phyloP scores from a whole-genome alignment of 2,113 vertebrate species.

The Silurus asotus region DNA sequence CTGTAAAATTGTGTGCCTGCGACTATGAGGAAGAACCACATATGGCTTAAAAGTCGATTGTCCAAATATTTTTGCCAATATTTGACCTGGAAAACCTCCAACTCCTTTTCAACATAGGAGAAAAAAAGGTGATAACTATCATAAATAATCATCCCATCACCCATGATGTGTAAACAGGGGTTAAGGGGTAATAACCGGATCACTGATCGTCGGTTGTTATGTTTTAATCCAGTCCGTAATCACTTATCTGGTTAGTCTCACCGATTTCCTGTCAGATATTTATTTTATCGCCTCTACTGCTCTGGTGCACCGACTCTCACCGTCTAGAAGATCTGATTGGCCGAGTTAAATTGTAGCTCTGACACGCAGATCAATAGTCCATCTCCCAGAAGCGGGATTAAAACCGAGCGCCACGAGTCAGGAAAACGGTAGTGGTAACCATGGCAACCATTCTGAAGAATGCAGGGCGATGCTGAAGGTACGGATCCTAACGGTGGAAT shows the following conservation, averaged over 20 bases:
- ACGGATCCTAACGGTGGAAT: slow-evolving; percentile 5
- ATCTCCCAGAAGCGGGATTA: slow-evolving; percentile 37
- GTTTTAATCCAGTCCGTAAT: slow-evolving; percentile 1
- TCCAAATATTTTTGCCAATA: too few relatives aligned
- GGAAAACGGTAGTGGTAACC: slow-evolving; percentile 44
- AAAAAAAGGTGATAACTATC: background rate
- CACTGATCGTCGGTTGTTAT: background rate
- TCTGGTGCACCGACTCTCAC: background rate
- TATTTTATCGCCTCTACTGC: background rate
- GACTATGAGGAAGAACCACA: too few relatives aligned
- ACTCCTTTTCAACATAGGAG: background rate
- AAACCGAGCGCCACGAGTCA: slow-evolving; percentile 4
- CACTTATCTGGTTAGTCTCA: slow-evolving; percentile 25
- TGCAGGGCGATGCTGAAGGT: background rate
- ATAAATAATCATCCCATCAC: background rate
- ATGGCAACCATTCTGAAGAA: slow-evolving; percentile 28
- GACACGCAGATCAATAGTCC: slow-evolving; percentile 38
- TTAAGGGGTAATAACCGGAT: background rate
- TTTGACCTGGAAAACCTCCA: too few relatives aligned
- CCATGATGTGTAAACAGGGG: background rate
- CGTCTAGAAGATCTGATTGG: slow-evolving; percentile 5
- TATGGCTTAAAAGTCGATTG: too few relatives aligned
- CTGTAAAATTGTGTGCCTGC: too few relatives aligned
- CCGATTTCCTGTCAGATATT: slow-evolving; percentile 29
- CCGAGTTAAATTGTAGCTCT: slow-evolving; percentile 12